Conservation (phyloP, 1,140 invertebrate species). For the Acyrthosiphon pisum region DNA sequence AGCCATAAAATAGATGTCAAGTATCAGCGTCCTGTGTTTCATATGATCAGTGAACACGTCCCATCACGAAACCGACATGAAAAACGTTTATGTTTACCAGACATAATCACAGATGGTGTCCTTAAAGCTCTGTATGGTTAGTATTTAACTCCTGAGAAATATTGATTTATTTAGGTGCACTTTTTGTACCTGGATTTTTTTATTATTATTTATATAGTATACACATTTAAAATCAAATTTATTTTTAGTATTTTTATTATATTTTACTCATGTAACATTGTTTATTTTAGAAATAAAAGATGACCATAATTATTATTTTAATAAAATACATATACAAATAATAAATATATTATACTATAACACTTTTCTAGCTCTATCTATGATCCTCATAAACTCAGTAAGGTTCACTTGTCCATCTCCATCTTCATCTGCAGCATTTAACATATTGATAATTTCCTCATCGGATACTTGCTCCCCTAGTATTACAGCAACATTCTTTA, state of each 20-base stretch:
- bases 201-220: slow-evolving; percentile 20
- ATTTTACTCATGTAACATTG: slow-evolving; percentile 15
- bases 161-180: background rate
- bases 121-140: slow-evolving; percentile 62
- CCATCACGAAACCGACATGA: slow-evolving; percentile 62
- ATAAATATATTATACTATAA: background rate
- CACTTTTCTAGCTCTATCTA: slow-evolving; percentile 15
- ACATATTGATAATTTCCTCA: slow-evolving; percentile 20
- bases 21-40: slow-evolving; percentile 64
- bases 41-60: slow-evolving; percentile 64
- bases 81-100: slow-evolving; percentile 62
- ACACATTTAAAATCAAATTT: slow-evolving; percentile 40
- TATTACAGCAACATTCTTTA: slow-evolving; percentile 16
- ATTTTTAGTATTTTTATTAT: slow-evolving; percentile 34
- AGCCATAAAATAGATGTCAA: slow-evolving; percentile 59
- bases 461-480: background rate
- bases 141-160: slow-evolving; percentile 20
- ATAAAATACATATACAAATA: background rate
- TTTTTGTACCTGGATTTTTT: background rate
- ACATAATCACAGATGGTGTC: slow-evolving; percentile 66
- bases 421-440: slow-evolving; percentile 31
- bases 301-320: slow-evolving; percentile 22
- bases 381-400: slow-evolving; percentile 34
- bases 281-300: slow-evolving; percentile 9
- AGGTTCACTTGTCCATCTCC: slow-evolving; percentile 45